phyloP scores from a whole-genome alignment of 2,888 invertebrate species.

The Synanthedon andrenaeformis region DNA sequence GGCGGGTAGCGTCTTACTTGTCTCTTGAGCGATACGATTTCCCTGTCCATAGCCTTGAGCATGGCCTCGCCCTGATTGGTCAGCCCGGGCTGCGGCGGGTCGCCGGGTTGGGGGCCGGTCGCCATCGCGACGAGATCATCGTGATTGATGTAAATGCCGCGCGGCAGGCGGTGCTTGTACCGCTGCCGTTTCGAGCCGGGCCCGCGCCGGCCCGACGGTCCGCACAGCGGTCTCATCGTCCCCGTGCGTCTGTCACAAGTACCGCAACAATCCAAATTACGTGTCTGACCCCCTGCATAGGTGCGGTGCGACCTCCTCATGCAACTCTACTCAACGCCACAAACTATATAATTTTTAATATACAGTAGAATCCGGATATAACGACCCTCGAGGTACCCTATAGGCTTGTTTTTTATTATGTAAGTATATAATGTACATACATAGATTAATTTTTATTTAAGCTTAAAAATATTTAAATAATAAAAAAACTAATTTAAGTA shows the following conservation, averaged over 20 bases:
- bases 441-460: too few relatives aligned
- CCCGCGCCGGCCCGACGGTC: conserved; percentile 73
- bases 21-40: conserved; percentile 93
- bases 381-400: conserved; percentile 17
- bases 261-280: conserved; percentile 51
- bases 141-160: conserved; percentile 97
- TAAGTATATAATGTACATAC: too few relatives aligned
- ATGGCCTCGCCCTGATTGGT: conserved; percentile 82
- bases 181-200: conserved; percentile 62
- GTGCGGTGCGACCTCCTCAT: neutral
- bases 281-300: conserved; percentile 12
- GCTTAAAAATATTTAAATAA: too few relatives aligned
- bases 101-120: conserved; percentile 76
- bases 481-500: too few relatives aligned
- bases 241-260: conserved; percentile 80
- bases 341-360: neutral
- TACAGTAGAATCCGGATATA: conserved; percentile 3
- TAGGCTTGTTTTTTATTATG: too few relatives aligned
- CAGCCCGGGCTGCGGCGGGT: conserved; percentile 57
- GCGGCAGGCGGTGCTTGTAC: conserved; percentile 89
- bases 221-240: conserved; percentile 82
- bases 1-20: conserved; percentile 81
- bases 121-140: conserved; percentile 96
- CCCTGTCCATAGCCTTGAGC: conserved; percentile 92
- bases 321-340: neutral